Base-by-base conservation (phyloP, 2,113 vertebrate species). In the Odocoileus virginianus region DNA sequence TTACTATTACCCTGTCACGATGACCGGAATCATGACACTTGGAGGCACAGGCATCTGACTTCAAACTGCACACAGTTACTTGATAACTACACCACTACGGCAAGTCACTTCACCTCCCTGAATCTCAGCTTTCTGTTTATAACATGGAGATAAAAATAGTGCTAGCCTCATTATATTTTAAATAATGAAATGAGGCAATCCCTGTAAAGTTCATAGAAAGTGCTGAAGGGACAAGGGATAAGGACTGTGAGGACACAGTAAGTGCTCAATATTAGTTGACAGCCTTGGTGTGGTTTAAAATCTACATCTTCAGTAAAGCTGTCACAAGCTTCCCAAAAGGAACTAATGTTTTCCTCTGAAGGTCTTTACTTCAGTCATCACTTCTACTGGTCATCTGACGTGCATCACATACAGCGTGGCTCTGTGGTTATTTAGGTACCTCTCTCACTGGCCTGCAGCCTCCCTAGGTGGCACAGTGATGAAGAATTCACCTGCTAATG, bases 111-210 rank as follows among this genome's bases (percentile, higher is more conserved):
- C 4, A 33, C 5, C 33, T 64, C 36, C 50, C 45, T 43, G 50
- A 89, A 71, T 40, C 15, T 43, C 40, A 58, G 52, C 21, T 95
- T 92, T 33, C 19, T 82, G 6, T 33, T 81, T 74, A 7, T 23
- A 45, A 91, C 43, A 14, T 79, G 21, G 10, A 43, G 67, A 55
- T 30, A 57, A 94, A 79, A 71, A 13, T 28, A 79, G 60, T 89
- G 40, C 14, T 54, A 61, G 15, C 3, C 6, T 81, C 45, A 92
- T 91, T 79, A 84, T 16, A 47, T 52, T 57, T 83, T 95, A 84
- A 86, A 94, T 74, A 81, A 94, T 92, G 95, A 74, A 92, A 94
- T 74, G 27, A 92, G 12, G 14, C 30, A 50, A 74, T 81, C 78
- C 47, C 17, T 92, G 33, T 52, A 74, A 89, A 81, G 15, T 13